phyloP scores from a whole-genome alignment of 2,888 invertebrate genomes.

The Nematopogon swammerdamellus region DNA sequence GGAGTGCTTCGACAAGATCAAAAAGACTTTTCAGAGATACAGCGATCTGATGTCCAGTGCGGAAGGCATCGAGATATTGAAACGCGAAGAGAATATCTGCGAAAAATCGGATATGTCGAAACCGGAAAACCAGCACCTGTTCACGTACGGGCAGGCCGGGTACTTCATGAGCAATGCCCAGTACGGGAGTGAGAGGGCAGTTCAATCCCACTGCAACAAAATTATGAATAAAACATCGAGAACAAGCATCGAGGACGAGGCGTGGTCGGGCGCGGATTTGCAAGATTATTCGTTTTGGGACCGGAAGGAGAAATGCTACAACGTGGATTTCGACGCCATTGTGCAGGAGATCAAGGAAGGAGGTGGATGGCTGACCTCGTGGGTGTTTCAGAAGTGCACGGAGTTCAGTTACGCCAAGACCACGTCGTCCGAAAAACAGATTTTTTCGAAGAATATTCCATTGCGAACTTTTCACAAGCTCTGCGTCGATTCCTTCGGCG shows the following conservation, averaged over 20 bases:
- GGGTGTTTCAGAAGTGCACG: conserved; percentile 74
- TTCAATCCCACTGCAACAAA: conserved; percentile 24
- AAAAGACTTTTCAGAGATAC: conserved; percentile 24
- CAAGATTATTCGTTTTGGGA: conserved; percentile 15
- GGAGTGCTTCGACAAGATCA: conserved; percentile 25
- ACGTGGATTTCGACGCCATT: conserved; percentile 28
- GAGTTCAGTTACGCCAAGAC: conserved; percentile 75
- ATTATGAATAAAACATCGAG: conserved; percentile 9
- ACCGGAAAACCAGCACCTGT: conserved; percentile 29
- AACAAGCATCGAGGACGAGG: neutral
- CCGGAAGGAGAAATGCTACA: conserved; percentile 20
- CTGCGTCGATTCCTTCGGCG: conserved; percentile 39
- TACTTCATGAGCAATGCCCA: conserved; percentile 29
- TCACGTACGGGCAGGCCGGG: conserved; percentile 25
- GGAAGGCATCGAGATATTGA: conserved; percentile 26
- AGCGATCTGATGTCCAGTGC: conserved; percentile 23
- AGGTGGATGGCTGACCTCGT: conserved; percentile 28
- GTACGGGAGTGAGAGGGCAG: conserved; percentile 24
- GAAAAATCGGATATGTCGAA: conserved; percentile 25
- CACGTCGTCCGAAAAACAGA: conserved; percentile 50
- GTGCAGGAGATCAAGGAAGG: conserved; percentile 19
- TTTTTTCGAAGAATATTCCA: conserved; percentile 52
- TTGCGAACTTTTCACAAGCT: conserved; percentile 34
- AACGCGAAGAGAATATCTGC: conserved; percentile 34
- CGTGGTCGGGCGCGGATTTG: neutral